These are phyloP conservation scores for Parambassis ranga DNA, from an alignment of 2,797 vertebrate genomes.

Conservation along the genomic window DNA sequence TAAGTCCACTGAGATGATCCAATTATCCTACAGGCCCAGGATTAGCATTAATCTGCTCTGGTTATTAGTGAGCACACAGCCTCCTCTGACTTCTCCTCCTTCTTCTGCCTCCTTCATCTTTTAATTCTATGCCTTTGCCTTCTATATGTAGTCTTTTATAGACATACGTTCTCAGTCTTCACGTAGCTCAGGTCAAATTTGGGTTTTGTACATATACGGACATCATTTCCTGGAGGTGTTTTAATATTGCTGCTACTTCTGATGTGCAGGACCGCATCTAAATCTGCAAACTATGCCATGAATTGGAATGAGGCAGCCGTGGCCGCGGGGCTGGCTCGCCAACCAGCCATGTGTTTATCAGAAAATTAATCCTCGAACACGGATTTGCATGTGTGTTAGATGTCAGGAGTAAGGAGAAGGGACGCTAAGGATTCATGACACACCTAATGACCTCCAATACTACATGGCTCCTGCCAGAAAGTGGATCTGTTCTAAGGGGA, in stretches of 20 bases:
- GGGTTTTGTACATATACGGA: neutral
- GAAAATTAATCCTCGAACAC: slow-evolving; percentile 46
- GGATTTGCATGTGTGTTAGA: slow-evolving; percentile 15
- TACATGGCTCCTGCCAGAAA: neutral
- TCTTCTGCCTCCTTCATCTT: slow-evolving; percentile 14
- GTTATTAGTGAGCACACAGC: slow-evolving; percentile 63
- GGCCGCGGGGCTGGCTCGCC: slow-evolving; percentile 26
- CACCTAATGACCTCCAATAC: slow-evolving; percentile 26
- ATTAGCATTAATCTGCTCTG: slow-evolving; percentile 75
- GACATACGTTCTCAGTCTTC: slow-evolving; percentile 1
- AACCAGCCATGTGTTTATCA: slow-evolving; percentile 41
- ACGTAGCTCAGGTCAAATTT: slow-evolving; percentile 11
- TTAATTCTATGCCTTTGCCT: neutral
- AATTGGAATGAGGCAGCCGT: slow-evolving; percentile 46
- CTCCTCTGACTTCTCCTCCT: slow-evolving; percentile 46
- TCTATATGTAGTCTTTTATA: neutral
- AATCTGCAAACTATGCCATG: slow-evolving; percentile 31
- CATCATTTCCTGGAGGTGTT: slow-evolving; percentile 4
- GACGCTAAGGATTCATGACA: slow-evolving; percentile 18
- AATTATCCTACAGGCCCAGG: slow-evolving; percentile 69
- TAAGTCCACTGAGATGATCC: slow-evolving; percentile 70
- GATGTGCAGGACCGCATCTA: slow-evolving; percentile 13
- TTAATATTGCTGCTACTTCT: slow-evolving; percentile 26
- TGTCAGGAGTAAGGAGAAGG: slow-evolving; percentile 27
- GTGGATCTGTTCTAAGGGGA: neutral